Evolutionary conservation across 1,140 invertebrate species (phyloP).

Genomic region (Euwallacea fornicatus): DNA sequence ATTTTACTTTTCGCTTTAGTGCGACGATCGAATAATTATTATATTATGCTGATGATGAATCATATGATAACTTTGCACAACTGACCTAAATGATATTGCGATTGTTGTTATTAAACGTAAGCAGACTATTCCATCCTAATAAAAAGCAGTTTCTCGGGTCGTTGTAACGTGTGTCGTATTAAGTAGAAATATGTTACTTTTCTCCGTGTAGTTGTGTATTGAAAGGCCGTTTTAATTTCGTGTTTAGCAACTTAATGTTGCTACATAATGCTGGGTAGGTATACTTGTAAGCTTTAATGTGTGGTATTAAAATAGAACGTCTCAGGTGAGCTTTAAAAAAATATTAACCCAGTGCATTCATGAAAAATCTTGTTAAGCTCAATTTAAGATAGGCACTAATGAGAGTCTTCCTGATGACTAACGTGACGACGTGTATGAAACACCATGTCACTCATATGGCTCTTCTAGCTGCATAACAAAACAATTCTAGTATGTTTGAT

Average conservation of each 20-base stretch:
- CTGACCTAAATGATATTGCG: background rate
- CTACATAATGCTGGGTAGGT: no score
- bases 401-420: no score
- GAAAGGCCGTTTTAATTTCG: background rate
- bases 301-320: no score
- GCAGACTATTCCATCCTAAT: background rate
- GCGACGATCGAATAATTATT: background rate
- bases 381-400: no score
- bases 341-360: no score
- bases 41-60: background rate
- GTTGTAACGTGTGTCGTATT: background rate
- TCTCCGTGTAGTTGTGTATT: background rate
- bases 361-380: no score
- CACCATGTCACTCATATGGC: no score
- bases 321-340: no score
- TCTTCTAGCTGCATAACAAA: no score
- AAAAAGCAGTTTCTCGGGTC: background rate
- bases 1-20: background rate
- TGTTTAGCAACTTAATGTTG: background rate
- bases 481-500: no score
- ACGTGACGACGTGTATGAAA: no score
- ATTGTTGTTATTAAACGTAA: background rate
- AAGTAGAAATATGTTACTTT: background rate
- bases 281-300: no score
- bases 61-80: background rate